Conservation (phyloP, 2,888 invertebrate genomes). For the Prostheceraeus crozeri region DNA sequence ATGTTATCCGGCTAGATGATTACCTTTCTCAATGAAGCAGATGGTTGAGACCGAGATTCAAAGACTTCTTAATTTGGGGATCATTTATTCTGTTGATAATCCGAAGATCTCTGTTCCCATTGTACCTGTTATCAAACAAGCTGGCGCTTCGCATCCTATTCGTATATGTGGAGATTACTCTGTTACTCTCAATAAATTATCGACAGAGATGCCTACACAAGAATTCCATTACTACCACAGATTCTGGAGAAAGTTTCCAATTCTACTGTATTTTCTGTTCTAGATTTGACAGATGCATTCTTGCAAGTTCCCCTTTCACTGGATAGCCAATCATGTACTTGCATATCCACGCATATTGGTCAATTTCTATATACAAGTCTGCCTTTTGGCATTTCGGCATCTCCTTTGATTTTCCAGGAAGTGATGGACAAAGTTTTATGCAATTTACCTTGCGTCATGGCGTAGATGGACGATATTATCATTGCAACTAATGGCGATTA, state of each 20-base stretch:
- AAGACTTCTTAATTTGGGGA: constrained; percentile 5
- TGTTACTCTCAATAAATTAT: constrained; percentile 27
- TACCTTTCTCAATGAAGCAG: constrained; percentile 30
- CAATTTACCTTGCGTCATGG: constrained; percentile 19
- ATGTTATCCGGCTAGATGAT: constrained; percentile 19
- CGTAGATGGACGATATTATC: constrained; percentile 33
- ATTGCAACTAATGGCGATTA: constrained; percentile 23
- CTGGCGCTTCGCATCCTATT: constrained; percentile 21
- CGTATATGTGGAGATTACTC: constrained; percentile 26
- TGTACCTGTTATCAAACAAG: constrained; percentile 28
- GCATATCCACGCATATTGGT: constrained; percentile 33
- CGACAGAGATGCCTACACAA: constrained; percentile 25
- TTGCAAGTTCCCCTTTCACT: constrained; percentile 20
- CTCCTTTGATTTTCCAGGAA: constrained; percentile 35
- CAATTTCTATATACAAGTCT: constrained; percentile 29
- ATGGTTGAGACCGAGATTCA: constrained; percentile 20
- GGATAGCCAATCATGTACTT: constrained; percentile 25
- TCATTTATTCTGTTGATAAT: constrained; percentile 28
- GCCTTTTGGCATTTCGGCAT: constrained; percentile 34
- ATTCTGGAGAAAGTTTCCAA: constrained; percentile 17
- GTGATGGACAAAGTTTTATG: constrained; percentile 30
- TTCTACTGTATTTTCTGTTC: constrained; percentile 23
- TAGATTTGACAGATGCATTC: constrained; percentile 27
- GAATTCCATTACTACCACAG: constrained; percentile 4
- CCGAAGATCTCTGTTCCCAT: constrained; percentile 30